phyloP scores from a whole-genome alignment of 1,140 invertebrate genomes.

The Sycobia sp. region DNA sequence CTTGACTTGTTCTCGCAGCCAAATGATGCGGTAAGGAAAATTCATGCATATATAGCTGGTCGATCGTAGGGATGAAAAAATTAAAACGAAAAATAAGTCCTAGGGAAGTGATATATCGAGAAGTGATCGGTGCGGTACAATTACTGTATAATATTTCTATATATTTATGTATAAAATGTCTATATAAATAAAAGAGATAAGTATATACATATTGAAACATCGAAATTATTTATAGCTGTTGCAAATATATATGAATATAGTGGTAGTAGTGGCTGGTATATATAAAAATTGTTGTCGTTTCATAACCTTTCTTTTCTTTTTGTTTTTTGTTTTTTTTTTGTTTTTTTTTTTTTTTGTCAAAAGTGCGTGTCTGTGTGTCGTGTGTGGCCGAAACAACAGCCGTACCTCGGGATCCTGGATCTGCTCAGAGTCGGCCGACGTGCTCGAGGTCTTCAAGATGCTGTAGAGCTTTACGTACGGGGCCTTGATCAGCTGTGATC shows the following conservation, averaged over 20 bases:
- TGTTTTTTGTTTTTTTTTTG: slow-evolving; percentile 9
- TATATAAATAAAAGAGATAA: neutral
- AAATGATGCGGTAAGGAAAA: too few relatives aligned
- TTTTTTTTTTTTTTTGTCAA: too few relatives aligned
- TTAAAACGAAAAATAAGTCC: slow-evolving; percentile 18
- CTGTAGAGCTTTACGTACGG: slow-evolving; percentile 94
- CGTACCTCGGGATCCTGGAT: slow-evolving; percentile 62
- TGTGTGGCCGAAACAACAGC: slow-evolving; percentile 30
- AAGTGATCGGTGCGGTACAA: slow-evolving; percentile 7
- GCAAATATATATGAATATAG: too few relatives aligned
- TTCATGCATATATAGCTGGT: too few relatives aligned
- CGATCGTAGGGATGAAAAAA: too few relatives aligned
- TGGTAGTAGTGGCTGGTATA: slow-evolving; percentile 2
- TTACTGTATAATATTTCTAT: too few relatives aligned
- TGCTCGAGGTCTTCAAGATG: slow-evolving; percentile 90
- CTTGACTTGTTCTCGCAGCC: too few relatives aligned
- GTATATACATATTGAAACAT: slow-evolving; percentile 27
- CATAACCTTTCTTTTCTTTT: slow-evolving; percentile 11
- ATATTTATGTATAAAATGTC: too few relatives aligned
- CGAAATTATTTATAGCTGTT: slow-evolving; percentile 5
- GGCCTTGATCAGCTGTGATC: slow-evolving; percentile 87
- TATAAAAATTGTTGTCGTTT: neutral
- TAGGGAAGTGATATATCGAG: neutral
- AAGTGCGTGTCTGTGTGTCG: too few relatives aligned
- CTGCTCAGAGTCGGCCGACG: slow-evolving; percentile 75